Conservation (phyloP, 2,797 vertebrate species). For the Acropternis orthonyx region DNA sequence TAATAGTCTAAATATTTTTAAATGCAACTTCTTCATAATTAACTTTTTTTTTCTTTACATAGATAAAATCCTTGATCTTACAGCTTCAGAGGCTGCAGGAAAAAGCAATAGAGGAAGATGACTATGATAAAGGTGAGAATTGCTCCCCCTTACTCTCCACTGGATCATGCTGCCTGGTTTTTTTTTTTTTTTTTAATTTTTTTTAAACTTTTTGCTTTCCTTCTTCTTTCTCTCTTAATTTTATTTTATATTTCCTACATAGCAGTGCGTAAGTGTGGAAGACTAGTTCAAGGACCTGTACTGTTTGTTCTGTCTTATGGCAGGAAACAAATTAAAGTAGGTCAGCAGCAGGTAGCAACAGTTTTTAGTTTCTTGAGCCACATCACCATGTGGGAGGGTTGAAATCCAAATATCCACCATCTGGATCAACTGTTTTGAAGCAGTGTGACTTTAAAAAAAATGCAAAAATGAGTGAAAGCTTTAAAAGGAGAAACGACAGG, state of each 20-base stretch:
- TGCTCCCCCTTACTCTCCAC: not conserved
- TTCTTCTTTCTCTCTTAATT: not conserved
- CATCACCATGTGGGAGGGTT: conserved; percentile 7
- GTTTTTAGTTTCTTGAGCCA: conserved; percentile 45
- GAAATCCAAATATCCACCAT: conserved; percentile 18
- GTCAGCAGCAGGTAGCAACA: conserved; percentile 54
- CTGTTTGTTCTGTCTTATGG: not conserved
- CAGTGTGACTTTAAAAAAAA: conserved; percentile 25
- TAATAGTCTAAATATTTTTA: not conserved
- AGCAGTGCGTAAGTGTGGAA: not conserved
- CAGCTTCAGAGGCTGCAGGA: conserved; percentile 87
- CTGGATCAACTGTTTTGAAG: conserved; percentile 56
- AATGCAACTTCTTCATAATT: not conserved
- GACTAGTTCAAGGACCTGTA: not conserved
- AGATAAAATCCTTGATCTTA: conserved; percentile 87
- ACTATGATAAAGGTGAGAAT: conserved; percentile 87
- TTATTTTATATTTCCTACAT: not conserved
- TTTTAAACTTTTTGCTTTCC: not conserved
- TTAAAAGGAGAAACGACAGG: conserved; percentile 6
- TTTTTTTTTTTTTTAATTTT: not conserved
- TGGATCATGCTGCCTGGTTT: not conserved
- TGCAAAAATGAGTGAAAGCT: not conserved
- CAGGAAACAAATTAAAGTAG: conserved; percentile 37
- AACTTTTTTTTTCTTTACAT: not conserved
- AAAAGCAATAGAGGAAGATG: conserved; percentile 85